Percentiles rank a stretch among this genome's conserved stretches.
phyloP scores from a whole-genome alignment of 2,113 vertebrate genomes.

The Embiotoca jacksoni region DNA sequence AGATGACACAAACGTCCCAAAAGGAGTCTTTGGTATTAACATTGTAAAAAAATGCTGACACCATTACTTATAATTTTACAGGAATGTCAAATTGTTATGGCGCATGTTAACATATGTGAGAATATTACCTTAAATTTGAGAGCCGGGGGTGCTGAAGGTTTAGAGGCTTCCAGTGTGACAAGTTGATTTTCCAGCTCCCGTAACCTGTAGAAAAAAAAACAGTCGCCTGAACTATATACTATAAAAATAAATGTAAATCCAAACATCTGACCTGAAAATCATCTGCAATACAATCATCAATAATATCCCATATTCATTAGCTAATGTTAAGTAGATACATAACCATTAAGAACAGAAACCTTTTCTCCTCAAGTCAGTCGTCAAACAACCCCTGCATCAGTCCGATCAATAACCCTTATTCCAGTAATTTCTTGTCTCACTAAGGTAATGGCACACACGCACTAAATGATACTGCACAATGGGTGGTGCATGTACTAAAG shows the following conservation, averaged over 20 bases:
- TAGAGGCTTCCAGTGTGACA: conserved; percentile 87
- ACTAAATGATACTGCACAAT: background rate
- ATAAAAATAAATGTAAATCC: background rate
- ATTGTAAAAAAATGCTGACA: background rate
- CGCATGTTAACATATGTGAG: too few relatives aligned
- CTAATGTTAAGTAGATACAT: background rate
- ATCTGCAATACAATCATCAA: background rate
- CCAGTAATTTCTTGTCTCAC: background rate
- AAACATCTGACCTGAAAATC: background rate
- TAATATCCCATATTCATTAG: background rate
- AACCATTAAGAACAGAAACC: background rate
- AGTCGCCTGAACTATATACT: background rate
- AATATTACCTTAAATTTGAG: conserved; percentile 94
- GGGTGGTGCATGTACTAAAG: conserved; percentile 5
- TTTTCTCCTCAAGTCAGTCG: background rate
- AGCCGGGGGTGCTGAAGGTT: conserved; percentile 87
- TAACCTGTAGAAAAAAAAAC: conserved; percentile 81
- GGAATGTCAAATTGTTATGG: background rate
- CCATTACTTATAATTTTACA: too few relatives aligned
- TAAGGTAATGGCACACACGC: conserved; percentile 1
- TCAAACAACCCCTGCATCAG: background rate
- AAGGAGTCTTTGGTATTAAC: background rate
- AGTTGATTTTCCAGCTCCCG: conserved; percentile 92
- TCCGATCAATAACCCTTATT: conserved; percentile 13
- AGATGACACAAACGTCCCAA: background rate